These are phyloP conservation scores for Antechinus flavipes DNA, from an alignment of 2,113 vertebrate species.

Conservation along the genomic window DNA sequence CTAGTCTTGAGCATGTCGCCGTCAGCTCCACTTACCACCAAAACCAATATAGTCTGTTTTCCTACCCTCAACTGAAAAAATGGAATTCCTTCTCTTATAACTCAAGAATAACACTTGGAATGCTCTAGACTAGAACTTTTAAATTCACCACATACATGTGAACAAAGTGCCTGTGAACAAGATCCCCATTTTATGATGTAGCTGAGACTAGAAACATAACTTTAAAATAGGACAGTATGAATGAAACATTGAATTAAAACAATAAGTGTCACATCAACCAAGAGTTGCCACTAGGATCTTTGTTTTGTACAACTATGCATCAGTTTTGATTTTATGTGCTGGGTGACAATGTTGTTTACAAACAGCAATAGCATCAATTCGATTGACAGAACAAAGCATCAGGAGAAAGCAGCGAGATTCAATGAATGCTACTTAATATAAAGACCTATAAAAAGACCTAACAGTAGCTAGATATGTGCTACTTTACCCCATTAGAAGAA, in stretches of 20 bases:
- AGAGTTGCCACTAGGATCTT: not conserved
- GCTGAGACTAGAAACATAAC: conserved; percentile 1
- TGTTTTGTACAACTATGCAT: not conserved
- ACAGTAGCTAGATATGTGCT: not conserved
- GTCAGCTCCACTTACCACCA: not conserved
- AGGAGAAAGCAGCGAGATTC: not conserved
- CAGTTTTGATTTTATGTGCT: not conserved
- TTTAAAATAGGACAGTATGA: conserved; percentile 16
- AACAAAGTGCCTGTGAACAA: not conserved
- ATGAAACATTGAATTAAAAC: not conserved
- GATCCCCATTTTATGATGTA: not conserved
- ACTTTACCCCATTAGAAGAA: not conserved
- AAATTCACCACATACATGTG: not conserved
- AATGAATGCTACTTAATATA: not conserved
- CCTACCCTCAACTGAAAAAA: not conserved
- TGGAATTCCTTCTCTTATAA: not conserved
- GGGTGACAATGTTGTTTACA: not conserved
- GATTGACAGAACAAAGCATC: not conserved
- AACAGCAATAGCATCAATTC: conserved; percentile 15
- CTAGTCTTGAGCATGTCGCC: no score
- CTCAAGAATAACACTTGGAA: no score
- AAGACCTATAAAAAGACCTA: not conserved
- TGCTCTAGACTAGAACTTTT: no score
- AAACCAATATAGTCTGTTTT: not conserved
- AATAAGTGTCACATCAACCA: conserved; percentile 1